Conservation (phyloP, 2,113 vertebrate genomes). For the Cinclus mexicanus region DNA sequence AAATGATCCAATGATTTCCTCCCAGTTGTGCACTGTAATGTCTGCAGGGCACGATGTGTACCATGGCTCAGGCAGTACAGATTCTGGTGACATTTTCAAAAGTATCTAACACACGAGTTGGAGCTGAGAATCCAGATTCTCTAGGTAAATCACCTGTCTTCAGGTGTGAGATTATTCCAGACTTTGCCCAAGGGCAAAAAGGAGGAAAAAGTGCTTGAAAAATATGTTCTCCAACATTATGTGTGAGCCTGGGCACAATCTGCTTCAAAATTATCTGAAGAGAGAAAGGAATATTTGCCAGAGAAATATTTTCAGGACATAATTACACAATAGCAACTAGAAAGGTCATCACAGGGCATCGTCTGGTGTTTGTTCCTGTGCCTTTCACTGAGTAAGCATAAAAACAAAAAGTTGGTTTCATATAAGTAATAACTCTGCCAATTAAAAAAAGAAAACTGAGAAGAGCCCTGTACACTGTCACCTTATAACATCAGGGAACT, state of each 20-base stretch:
- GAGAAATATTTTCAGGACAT: neutral
- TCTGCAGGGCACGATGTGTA: neutral
- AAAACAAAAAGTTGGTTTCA: neutral
- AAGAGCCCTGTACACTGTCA: neutral
- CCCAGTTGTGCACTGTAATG: neutral
- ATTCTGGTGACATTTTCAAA: neutral
- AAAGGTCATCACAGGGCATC: neutral
- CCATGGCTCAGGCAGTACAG: neutral
- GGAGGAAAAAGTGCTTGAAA: neutral
- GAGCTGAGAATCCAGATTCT: neutral
- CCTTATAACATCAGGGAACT: neutral
- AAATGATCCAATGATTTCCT: neutral
- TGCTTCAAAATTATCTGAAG: neutral
- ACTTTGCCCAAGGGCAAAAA: neutral
- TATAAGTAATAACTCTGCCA: conserved; percentile 15
- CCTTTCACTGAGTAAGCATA: conserved; percentile 12
- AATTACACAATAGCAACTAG: neutral
- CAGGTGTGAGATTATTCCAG: neutral
- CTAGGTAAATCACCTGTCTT: neutral
- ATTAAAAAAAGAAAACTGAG: conserved; percentile 34
- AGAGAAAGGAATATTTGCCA: conserved; percentile 20
- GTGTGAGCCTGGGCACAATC: neutral
- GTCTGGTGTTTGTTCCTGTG: neutral
- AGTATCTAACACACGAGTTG: neutral
- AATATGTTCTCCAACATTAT: neutral